Conservation (phyloP, 2,797 vertebrate species). For the Epinephelus malabaricus region DNA sequence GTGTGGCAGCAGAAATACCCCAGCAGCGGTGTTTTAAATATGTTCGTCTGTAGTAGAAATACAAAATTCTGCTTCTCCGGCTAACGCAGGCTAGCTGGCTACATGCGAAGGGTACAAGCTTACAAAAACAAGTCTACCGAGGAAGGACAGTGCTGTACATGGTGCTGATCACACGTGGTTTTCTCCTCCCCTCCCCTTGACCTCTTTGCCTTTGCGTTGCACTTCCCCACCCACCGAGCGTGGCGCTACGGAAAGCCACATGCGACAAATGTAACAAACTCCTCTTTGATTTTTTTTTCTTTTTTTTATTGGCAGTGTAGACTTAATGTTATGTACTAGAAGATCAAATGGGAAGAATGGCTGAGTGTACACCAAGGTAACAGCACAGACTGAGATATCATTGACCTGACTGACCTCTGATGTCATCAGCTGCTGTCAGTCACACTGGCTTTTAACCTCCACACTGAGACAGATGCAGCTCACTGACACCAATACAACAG, state of each 20-base stretch:
- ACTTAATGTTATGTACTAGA: not conserved
- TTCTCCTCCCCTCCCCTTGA: conserved; percentile 86
- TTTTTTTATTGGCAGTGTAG: not conserved
- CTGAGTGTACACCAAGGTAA: not conserved
- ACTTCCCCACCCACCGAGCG: conserved; percentile 72
- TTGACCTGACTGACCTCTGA: conserved; percentile 16
- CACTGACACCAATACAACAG: not conserved
- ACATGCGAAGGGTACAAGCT: conserved; percentile 81
- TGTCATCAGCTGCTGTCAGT: conserved; percentile 16
- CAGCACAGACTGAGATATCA: too few relatives aligned
- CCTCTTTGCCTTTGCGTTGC: conserved; percentile 89
- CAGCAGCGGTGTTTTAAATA: conserved; percentile 61
- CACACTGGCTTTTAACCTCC: not conserved
- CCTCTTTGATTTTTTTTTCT: not conserved
- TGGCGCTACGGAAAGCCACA: conserved; percentile 81
- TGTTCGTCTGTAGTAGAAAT: conserved; percentile 33
- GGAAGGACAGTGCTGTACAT: conserved; percentile 85
- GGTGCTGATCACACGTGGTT: conserved; percentile 86
- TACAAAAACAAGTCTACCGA: conserved; percentile 84
- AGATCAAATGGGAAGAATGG: not conserved
- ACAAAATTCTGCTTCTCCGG: conserved; percentile 53
- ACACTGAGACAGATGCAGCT: not conserved
- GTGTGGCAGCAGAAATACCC: conserved; percentile 68
- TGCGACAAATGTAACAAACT: conserved; percentile 51
- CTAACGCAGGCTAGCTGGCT: conserved; percentile 61